Conservation (phyloP, 2,797 vertebrate genomes). For the Cynodonichthys magdalenae region DNA sequence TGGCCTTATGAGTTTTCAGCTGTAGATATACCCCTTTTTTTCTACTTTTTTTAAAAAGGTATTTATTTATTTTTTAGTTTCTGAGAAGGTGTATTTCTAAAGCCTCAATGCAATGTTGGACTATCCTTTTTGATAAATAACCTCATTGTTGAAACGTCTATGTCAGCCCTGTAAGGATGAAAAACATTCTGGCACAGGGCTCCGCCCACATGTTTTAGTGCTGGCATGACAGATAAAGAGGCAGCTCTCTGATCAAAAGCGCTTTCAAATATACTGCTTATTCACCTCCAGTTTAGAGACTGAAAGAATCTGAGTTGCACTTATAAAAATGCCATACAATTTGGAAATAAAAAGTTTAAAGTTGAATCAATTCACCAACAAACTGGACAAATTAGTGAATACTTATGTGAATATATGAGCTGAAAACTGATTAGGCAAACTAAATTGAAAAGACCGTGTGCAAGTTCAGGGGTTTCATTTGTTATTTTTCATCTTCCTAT, state of each 20-base stretch:
- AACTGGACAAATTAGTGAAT: not conserved
- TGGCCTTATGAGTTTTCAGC: slow-evolving; percentile 59
- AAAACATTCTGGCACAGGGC: slow-evolving; percentile 66
- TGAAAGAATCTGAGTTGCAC: not conserved
- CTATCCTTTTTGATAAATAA: slow-evolving; percentile 48
- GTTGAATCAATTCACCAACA: no score
- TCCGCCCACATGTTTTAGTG: slow-evolving; percentile 62
- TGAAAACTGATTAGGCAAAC: not conserved
- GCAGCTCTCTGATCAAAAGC: slow-evolving; percentile 3
- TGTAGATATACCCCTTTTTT: slow-evolving; percentile 2
- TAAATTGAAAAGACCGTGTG: not conserved
- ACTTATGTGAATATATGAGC: not conserved
- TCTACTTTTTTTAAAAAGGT: slow-evolving; percentile 22
- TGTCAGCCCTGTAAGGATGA: slow-evolving; percentile 52
- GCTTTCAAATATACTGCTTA: not conserved
- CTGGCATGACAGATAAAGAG: slow-evolving; percentile 59
- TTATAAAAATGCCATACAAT: no score
- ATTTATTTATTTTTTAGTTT: not conserved
- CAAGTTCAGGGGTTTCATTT: not conserved
- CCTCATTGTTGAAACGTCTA: slow-evolving; percentile 72
- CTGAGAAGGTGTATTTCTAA: slow-evolving; percentile 42
- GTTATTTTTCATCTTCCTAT: not conserved
- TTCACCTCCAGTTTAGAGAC: not conserved
- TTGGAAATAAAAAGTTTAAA: no score
- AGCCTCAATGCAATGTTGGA: not conserved